Base-by-base conservation (phyloP, 2,113 vertebrate species). In the Neotoma lepida region DNA sequence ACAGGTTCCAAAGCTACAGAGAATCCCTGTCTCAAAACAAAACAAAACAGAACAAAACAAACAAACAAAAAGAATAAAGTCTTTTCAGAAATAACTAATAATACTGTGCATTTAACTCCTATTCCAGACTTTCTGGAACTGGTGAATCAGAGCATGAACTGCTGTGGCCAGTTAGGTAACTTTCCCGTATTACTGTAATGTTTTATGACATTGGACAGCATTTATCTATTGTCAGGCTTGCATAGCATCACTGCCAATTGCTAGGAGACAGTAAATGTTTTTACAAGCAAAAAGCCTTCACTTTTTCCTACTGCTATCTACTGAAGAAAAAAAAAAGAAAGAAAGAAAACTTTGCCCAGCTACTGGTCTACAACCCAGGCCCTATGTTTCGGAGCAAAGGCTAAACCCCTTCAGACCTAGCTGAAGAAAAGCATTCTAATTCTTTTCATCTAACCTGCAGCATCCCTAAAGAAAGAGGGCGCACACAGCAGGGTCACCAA, bases 191-290 rank as follows among this genome's bases (percentile, higher is more conserved):
- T 95, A 92, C 94, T 93, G 63, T 86, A 81, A 91, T 94, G 94
- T 81, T 96, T 96, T 94, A 96, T 95, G 85, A 94, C 94, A 91
- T 73, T 77, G 80, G 91, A 91, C 96, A 96, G 49, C 73, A 80
- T 94, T 92, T 92, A 95, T 97, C 95, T 95, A 94, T 89, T 96
- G 94, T 97, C 95, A 95, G 84, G 56, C 78, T 96, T 82, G 84
- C 95, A 94, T 84, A 96, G 89, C 94, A 94, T 97, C 88, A 78
- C 61, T 90, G 87, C 61, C 74, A 94, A 97, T 97, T 96, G 96
- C 97, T 97, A 97, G 97, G 96, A 97, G 94, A 97, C 96, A 91
- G 96, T 87, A 96, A 96, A 95, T 97, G 91, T 97, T 97, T 97
- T 97, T 77, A 95, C 80, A 97, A 97, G 96, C 96, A 95, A 94